Evolutionary conservation across 2,888 invertebrate genomes (phyloP).

Genomic region (Cybosia mesomella): DNA sequence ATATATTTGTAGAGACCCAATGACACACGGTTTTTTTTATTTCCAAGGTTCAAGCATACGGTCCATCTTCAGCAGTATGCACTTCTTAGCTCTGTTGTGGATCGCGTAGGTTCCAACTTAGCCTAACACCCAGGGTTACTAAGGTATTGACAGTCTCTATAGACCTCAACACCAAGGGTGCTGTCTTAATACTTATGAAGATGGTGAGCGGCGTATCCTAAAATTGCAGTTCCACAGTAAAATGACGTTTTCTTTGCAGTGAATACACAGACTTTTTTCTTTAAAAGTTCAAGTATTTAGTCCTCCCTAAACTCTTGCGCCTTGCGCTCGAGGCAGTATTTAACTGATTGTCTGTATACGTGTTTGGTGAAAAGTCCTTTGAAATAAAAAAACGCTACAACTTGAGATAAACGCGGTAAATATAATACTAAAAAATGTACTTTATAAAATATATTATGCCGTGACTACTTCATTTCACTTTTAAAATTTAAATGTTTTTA

Average conservation of each 20-base stretch:
- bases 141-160: no score
- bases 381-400: not conserved
- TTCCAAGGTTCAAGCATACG: no score
- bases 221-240: not conserved
- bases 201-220: no score
- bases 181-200: no score
- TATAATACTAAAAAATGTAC: constrained; percentile 22
- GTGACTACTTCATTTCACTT: constrained; percentile 47
- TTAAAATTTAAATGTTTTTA: constrained; percentile 57
- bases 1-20: no score
- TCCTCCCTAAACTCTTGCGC: not conserved
- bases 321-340: not conserved
- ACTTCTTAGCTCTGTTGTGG: no score
- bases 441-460: constrained; percentile 25
- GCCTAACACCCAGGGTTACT: no score
- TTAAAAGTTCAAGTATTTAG: no score
- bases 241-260: not conserved
- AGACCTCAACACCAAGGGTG: not conserved
- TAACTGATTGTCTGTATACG: not conserved
- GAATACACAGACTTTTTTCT: not conserved
- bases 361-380: not conserved
- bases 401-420: constrained; percentile 12
- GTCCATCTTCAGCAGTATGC: no score
- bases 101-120: no score
- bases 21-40: no score